Evolutionary conservation across 2,797 vertebrate species (phyloP), one percentile per base, ranked within the genome.

Genomic region (Salmo trutta): DNA sequence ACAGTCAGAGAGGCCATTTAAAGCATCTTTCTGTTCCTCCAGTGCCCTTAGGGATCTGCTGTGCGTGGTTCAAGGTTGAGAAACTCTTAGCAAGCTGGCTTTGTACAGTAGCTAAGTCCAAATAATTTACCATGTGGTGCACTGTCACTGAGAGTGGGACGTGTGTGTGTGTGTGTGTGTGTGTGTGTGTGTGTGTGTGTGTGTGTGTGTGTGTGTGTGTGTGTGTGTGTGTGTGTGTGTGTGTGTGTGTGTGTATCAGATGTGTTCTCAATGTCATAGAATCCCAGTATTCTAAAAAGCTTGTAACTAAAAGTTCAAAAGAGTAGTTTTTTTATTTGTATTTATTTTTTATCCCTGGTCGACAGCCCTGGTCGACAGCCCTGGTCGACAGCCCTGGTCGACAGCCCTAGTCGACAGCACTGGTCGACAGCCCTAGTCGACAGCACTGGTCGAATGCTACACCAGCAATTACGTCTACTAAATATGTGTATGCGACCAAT

Each of bases 1-100:
- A 77, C 80, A 83, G 81, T 91, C 86, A 87, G 79, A 85, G 71
- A 41, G 79, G 79, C 82, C 85, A 84, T 82, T 87, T 84, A 79
- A 74, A 83, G 86, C 78, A 72, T 87, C 81, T 75, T 62, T 17
- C 56, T 47, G 68, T 53, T 77, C 82, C 85, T 85, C 86, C 86
- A 81, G 84, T 88, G 81, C 82, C 62, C n/a, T 77, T 77, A 78
- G 68, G 0, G 3, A 80, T 71, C 52, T n/a, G 10, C 71, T 8
- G 24, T 24, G 16, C 10, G 27, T n/a, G 52, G 75, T 81, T 79
- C 75, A 15, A 24, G 77, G 78, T 56, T 74, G 75, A 85, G 77
- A 67, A 78, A 71, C 65, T 84, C 85, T 88, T 84, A 75, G 56
- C 71, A 74, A 12, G 10, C 79, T 72, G 80, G 77, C 81, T 84